Base-by-base conservation (phyloP, 2,888 invertebrate genomes). In the Leptogaster cylindrica region DNA sequence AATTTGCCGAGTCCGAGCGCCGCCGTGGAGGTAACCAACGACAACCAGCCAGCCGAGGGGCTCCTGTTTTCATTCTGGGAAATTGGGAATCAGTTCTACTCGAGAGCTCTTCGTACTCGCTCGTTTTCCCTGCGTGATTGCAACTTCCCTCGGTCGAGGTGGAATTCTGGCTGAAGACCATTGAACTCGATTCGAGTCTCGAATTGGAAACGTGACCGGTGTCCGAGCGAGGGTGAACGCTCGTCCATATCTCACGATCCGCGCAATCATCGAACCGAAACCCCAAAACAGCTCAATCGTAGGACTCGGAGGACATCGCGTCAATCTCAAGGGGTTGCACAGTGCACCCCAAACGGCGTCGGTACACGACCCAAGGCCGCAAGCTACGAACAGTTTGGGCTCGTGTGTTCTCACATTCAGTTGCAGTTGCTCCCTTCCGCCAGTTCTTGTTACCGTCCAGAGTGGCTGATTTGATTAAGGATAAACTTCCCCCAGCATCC, bases 81-180 rank as follows among this genome's bases (percentile, higher is more conserved):
- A 66, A 58, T 61, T 41, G 65, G 65, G 65, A 44, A 46, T 68
- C 68, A 68, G 68, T 68, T 61, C 68, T 28, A 48, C 44, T 68
- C 66, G 65, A 44, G 68, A 68, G 68, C 68, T 68, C 68, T 39
- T 61, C 65, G 68, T 8, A 58, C 50, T 51, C 48, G 68, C 52
- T 8, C 23, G 27, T 16, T 39, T 52, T 16, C 41, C 18, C 8
- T 12, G 27, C 39, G 23, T 6, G n/a, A n/a, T 27, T 28, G 50
- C 4, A 39, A 18, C 39, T 55, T 31, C 23, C 25, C n/a, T 12
- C 14, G 33, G 31, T 55, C 55, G n/a, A n/a, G n/a, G n/a, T n/a
- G n/a, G n/a, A n/a, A n/a, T 16, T 50, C 14, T 25, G 27, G 28
- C 25, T 44, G 44, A 31, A 31, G 46, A 46, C 18, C 46, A 8